Base-by-base conservation (phyloP, 2,113 vertebrate species). In the Buteo buteo region DNA sequence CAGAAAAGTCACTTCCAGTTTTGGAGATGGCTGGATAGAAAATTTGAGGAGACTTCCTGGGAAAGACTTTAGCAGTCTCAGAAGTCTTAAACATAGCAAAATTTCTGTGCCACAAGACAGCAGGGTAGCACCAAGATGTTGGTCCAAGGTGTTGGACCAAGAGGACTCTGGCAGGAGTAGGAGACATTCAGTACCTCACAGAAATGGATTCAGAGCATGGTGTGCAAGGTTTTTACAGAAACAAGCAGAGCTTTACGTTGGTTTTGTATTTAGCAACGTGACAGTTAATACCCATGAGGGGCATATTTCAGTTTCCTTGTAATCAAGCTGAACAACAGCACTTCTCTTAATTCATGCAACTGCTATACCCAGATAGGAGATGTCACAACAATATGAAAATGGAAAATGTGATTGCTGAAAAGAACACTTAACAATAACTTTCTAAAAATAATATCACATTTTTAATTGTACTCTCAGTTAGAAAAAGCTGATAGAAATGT, bases 291-390 rank as follows among this genome's bases (percentile, higher is more conserved):
- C 89, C 84, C 93, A 52, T 0, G 88, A 92, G 95, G 80, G 62
- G 61, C 45, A 71, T 85, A 95, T 95, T 96, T 96, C 91, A 94
- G 57, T 65, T 94, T 82, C 73, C 77, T 69, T 47, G 81, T 96
- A 94, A 97, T 97, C 93, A 92, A 95, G 74, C 89, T 95, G 70
- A 97, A 95, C 93, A 97, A 87, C 91, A 97, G 94, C 77, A 95
- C 91, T 97, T 93, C 87, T 82, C 66, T 93, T 96, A 96, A 97
- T 95, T 97, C 93, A 88, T 82, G 73, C 66, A 87, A 82, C 78
- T 96, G 91, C 78, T 87, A 91, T 70, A 88, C 19, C 70, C 91
- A 72, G 81, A 87, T 47, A 94, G 61, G 73, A 94, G 91, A 86
- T 95, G 91, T 89, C 96, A 96, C 91, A 95, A 91, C 65, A 94